These are phyloP conservation scores for Caenorhabditis brenneri DNA, from an alignment of 1,140 invertebrate species.

Conservation along the genomic window DNA sequence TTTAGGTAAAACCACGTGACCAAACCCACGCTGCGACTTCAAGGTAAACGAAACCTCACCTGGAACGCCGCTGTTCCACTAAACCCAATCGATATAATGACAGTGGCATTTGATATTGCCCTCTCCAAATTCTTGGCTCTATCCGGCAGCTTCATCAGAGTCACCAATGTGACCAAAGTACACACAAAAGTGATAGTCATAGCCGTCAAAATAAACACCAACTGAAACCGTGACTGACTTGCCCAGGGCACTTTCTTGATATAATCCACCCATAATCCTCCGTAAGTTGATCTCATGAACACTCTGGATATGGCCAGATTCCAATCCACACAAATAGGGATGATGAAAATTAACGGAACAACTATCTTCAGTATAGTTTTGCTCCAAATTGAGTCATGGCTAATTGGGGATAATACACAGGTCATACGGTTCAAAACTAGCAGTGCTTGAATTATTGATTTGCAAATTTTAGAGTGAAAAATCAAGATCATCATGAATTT, in stretches of 20 bases:
- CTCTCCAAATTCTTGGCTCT: background rate
- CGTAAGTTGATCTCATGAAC: background rate
- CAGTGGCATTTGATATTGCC: background rate
- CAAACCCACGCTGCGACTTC: no score
- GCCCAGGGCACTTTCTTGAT: background rate
- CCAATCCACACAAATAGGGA: background rate
- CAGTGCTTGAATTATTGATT: background rate
- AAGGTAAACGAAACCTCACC: no score
- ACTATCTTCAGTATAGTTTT: background rate
- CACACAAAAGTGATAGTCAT: background rate
- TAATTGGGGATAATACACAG: background rate
- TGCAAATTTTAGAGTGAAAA: background rate
- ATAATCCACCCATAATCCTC: background rate
- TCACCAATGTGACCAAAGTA: background rate
- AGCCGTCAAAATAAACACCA: background rate
- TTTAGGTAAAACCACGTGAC: no score
- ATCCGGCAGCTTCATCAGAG: background rate
- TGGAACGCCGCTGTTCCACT: background rate
- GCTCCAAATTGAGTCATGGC: background rate
- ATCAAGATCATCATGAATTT: background rate
- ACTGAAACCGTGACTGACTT: background rate
- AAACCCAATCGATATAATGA: background rate
- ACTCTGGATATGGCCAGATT: background rate
- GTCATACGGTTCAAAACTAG: conserved; percentile 5
- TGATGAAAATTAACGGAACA: background rate